Conservation (phyloP, 1,140 invertebrate species). For the Lutraria rhynchaena region DNA sequence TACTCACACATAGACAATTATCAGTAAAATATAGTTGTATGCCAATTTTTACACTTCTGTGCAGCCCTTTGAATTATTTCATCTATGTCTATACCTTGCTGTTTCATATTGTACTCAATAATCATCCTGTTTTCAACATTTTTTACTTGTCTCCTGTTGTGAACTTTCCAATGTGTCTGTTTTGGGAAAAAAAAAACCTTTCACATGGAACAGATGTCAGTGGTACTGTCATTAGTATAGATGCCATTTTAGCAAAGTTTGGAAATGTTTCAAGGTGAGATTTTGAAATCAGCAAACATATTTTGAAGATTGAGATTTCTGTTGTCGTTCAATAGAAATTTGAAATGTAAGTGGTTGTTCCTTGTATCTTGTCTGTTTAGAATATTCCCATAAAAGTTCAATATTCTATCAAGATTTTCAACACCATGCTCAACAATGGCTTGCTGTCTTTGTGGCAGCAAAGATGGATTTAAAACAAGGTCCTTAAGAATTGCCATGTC, state of each 20-base stretch:
- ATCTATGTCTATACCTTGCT: conserved; percentile 4
- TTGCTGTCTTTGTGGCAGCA: conserved; percentile 12
- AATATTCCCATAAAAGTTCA: conserved; percentile 20
- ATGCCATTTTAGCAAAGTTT: conserved; percentile 43
- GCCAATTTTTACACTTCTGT: conserved; percentile 24
- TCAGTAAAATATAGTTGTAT: too few species aligned
- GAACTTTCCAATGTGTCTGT: conserved; percentile 34
- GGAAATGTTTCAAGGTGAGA: conserved; percentile 51
- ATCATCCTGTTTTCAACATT: conserved; percentile 56
- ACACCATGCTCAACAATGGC: conserved; percentile 26
- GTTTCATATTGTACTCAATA: conserved; percentile 29
- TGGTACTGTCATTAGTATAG: conserved; percentile 50
- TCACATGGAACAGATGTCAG: conserved; percentile 61
- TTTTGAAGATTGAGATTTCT: conserved; percentile 23
- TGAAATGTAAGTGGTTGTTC: conserved; percentile 18
- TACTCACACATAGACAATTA: too few species aligned
- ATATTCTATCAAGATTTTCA: conserved; percentile 13
- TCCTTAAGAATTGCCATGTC: conserved; percentile 30
- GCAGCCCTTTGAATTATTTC: conserved; percentile 32
- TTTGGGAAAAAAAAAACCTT: conserved; percentile 55
- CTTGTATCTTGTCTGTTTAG: conserved; percentile 25
- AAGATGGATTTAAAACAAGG: conserved; percentile 15
- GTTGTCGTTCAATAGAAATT: conserved; percentile 45
- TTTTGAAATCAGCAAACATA: conserved; percentile 16
- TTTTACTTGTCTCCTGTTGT: conserved; percentile 7